Evolutionary conservation across 2,888 invertebrate species (phyloP).

Genomic region (Drosophila emarginata): DNA sequence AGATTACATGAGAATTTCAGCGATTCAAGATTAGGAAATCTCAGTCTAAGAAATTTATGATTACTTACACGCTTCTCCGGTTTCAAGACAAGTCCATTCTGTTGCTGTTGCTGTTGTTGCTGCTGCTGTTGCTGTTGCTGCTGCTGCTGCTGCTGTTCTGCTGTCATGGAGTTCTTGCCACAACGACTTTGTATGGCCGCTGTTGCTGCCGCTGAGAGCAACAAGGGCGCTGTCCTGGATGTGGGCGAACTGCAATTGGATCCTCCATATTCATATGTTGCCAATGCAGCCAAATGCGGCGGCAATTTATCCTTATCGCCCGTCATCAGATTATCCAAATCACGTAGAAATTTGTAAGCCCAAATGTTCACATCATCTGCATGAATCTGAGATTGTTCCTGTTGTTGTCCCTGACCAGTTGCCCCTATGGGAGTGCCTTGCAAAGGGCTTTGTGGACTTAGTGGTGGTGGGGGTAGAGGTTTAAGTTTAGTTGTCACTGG

Average conservation of each 20-base stretch:
- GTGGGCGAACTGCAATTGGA: conserved; percentile 61
- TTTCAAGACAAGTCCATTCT: conserved; percentile 79
- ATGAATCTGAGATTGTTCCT: conserved; percentile 31
- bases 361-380: conserved; percentile 81
- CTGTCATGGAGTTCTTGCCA: conserved; percentile 52
- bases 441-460: conserved; percentile 24
- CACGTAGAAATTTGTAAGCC: conserved; percentile 82
- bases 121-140: conserved; percentile 63
- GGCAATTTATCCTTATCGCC: conserved; percentile 79
- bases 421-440: too few species aligned
- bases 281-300: conserved; percentile 47
- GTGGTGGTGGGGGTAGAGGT: conserved; percentile 70
- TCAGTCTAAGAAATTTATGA: conserved; percentile 43
- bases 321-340: conserved; percentile 82
- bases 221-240: conserved; percentile 72
- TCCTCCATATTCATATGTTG: conserved; percentile 20
- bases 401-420: too few species aligned
- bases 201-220: conserved; percentile 77
- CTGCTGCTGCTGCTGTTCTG: conserved; percentile 56
- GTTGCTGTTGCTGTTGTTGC: conserved; percentile 39
- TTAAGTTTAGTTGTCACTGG: conserved; percentile 76
- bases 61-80: conserved; percentile 82
- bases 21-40: conserved; percentile 40
- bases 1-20: conserved; percentile 53
- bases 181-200: conserved; percentile 78